Evolutionary conservation across 2,113 vertebrate species (phyloP), one percentile per base, ranked within the genome.

Genomic region (Spilogale gracilis): DNA sequence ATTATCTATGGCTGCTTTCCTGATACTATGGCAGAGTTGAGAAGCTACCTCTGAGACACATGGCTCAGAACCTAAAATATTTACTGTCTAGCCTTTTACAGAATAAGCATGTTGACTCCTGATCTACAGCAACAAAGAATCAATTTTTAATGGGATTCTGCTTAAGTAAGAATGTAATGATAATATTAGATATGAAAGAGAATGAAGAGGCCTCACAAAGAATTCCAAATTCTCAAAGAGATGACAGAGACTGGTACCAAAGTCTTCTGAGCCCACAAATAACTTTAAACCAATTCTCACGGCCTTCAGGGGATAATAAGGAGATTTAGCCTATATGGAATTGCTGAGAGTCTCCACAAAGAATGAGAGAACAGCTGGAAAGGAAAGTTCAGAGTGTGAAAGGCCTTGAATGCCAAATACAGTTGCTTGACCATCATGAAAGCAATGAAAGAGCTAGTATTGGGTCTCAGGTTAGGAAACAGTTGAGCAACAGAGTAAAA

Each of bases 291-390:
- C 11, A 54, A 11, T 90, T 96, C 21, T 50, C 23, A 54, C 61
- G 84, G 16, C 23, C 13, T 93, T 89, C 23, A n/a, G 21, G 43
- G 13, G 45, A 69, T 71, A 91, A 93, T 14, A 43, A 65, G 21
- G n/a, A 52, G 27, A 61, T 91, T 88, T 91, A 89, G n/a, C 13
- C 30, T 60, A 6, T 90, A 63, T 48, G 7, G 23, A 89, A 73
- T 60, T 73, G 7, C 30, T 58, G 9, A 14, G 18, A 96, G n/a
- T 84, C 25, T 96, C 50, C 56, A 74, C 56, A 80, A 92, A 90
- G n/a, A 93, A 88, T 81, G 60, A 91, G 23, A 94, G 23, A 90
- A 84, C 20, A 94, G 32, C 50, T 94, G n/a, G 21, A 96, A 93
- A 45, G 14, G 32, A 97, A 94, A 32, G 14, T 82, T 92, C 43